Base-by-base conservation (phyloP, 2,797 vertebrate species). In the Holocentrus rufus region DNA sequence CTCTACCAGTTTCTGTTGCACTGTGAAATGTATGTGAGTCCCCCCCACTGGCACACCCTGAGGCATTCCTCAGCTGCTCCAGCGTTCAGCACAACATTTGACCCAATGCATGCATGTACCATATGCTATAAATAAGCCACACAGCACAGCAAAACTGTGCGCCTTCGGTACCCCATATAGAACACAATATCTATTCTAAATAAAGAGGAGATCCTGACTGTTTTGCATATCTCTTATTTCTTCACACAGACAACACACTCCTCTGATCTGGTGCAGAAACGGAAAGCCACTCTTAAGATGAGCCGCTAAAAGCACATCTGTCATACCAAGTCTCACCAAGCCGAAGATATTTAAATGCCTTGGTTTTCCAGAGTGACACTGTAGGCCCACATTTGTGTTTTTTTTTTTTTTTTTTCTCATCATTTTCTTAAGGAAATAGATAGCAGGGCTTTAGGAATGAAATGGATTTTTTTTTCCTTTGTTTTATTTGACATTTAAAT, bases 41-140 rank as follows among this genome's bases (percentile, higher is more conserved):
- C 25, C 15, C 34, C 31, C 23, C 2, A 44, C 55, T 4, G 64
- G 20, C 50, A n/a, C 18, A 39, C 27, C 52, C 53, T 25, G 30
- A 46, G 52, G 65, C 34, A 44, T 30, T 23, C 36, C 23, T 42
- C 31, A 36, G 44, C 59, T 69, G 25, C 64, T 54, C 20, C 25
- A 20, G 42, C 11, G 49, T 69, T 36, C 46, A 50, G 31, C 4
- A 36, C 14, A 52, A 13, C n/a, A 60, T 50, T 30, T 42, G 22
- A 39, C 7, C 36, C 53, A 44, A 55, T 18, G 17, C n/a, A 63
- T 46, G 50, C 52, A 34, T 44, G 42, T 17, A 44, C 14, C 31
- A 5, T 56, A 17, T 56, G 27, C 2, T 17, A 56, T 56, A n/a
- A 56, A 56, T 56, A 56, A 56, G 54, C 54, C 54, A 56, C 25